Conservation (phyloP, 2,888 invertebrate species). For the Physocephala rufipes region DNA sequence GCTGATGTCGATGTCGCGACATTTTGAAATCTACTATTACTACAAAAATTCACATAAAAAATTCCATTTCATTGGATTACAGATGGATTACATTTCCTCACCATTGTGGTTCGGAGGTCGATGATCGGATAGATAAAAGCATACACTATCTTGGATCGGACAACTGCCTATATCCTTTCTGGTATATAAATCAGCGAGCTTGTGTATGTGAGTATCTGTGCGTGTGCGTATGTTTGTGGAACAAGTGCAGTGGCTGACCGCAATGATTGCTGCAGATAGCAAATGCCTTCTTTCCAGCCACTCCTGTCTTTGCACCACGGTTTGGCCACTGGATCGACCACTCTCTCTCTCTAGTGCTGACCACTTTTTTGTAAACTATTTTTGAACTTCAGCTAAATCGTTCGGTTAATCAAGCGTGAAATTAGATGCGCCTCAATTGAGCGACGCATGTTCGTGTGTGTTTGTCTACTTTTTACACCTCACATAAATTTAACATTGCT, state of each 20-base stretch:
- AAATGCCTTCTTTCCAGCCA: not conserved
- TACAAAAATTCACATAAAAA: too few relatives aligned
- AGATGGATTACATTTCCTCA: too few relatives aligned
- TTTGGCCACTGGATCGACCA: too few relatives aligned
- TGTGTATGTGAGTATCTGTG: not conserved
- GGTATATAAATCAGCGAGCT: too few relatives aligned
- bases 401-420: constrained; percentile 44
- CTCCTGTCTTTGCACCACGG: too few relatives aligned
- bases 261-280: not conserved
- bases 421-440: constrained; percentile 51
- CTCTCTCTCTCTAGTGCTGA: not conserved
- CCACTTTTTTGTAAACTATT: not conserved
- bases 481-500: constrained; percentile 14
- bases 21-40: too few relatives aligned
- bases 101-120: too few relatives aligned
- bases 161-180: too few relatives aligned
- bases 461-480: not conserved
- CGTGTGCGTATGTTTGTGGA: not conserved
- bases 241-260: not conserved
- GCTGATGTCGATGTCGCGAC: too few relatives aligned
- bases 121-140: too few relatives aligned
- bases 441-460: constrained; percentile 33
- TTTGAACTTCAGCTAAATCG: not conserved
- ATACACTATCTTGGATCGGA: too few relatives aligned
- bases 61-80: too few relatives aligned